Conservation (phyloP, 2,888 invertebrate species). For the Shargacucullia verbasci region DNA sequence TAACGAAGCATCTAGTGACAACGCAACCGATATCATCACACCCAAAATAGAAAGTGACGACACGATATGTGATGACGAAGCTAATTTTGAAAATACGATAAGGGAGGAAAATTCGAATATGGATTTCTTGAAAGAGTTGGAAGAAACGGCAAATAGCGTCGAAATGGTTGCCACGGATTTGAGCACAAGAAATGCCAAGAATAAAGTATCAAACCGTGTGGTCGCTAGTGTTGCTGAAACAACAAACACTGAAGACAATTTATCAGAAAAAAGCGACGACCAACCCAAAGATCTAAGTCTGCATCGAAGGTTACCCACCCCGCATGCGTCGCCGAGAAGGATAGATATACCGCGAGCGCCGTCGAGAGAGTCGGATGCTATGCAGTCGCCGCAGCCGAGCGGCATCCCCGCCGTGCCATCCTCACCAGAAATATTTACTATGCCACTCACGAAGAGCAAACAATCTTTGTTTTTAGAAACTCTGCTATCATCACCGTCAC, state of each 20-base stretch:
- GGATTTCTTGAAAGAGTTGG: constrained; percentile 52
- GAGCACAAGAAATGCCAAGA: constrained; percentile 76
- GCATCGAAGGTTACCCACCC: constrained; percentile 85
- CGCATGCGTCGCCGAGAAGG: constrained; percentile 82
- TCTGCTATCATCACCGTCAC: constrained; percentile 89
- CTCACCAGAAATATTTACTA: constrained; percentile 91
- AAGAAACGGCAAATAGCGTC: constrained; percentile 66
- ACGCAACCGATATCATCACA: constrained; percentile 12
- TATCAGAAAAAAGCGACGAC: constrained; percentile 86
- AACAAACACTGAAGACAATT: constrained; percentile 69
- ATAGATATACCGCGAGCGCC: constrained; percentile 89
- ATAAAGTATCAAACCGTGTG: constrained; percentile 63
- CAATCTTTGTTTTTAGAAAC: constrained; percentile 90
- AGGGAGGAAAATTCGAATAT: constrained; percentile 43
- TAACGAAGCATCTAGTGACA: constrained; percentile 30
- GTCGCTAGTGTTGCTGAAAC: constrained; percentile 67
- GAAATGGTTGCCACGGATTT: constrained; percentile 89
- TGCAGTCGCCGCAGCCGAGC: constrained; percentile 93
- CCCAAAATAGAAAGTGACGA: constrained; percentile 35
- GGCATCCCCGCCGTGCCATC: constrained; percentile 92
- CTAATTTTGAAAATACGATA: constrained; percentile 47
- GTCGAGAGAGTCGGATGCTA: constrained; percentile 92
- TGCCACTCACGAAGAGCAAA: constrained; percentile 82
- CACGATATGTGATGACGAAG: constrained; percentile 40
- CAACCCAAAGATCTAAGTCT: constrained; percentile 90